phyloP scores from a whole-genome alignment of 2,888 invertebrate species.

The Torymus texanus region DNA sequence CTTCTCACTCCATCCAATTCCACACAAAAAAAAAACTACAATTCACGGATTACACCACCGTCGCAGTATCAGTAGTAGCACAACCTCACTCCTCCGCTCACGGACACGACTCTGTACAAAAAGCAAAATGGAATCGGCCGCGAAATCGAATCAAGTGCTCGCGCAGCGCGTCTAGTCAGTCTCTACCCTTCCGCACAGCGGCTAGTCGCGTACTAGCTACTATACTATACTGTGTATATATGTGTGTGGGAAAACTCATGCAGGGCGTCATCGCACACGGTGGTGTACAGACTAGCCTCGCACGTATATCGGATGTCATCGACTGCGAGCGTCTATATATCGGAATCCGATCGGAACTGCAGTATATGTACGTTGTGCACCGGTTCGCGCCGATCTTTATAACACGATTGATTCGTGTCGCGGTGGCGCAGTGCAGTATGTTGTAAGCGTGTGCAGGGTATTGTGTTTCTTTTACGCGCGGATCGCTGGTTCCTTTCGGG shows the following conservation, averaged over 20 bases:
- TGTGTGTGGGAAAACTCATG: too few species aligned
- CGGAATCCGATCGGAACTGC: slow-evolving; percentile 63
- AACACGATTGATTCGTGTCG: slow-evolving; percentile 25
- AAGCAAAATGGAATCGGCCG: slow-evolving; percentile 5
- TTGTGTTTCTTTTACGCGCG: not conserved
- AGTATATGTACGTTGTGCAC: not conserved
- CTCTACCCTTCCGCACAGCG: too few species aligned
- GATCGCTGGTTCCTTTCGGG: too few species aligned
- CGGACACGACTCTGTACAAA: not conserved
- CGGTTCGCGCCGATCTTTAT: slow-evolving; percentile 21
- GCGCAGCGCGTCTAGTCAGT: too few species aligned
- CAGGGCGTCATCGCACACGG: not conserved
- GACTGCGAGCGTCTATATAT: slow-evolving; percentile 51
- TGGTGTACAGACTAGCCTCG: not conserved
- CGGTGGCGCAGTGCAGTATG: too few species aligned
- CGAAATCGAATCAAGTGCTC: slow-evolving; percentile 17
- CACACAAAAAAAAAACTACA: too few species aligned
- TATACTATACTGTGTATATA: too few species aligned
- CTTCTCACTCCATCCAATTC: too few species aligned
- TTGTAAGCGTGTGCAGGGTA: not conserved
- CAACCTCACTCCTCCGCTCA: too few species aligned
- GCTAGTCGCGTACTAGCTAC: too few species aligned
- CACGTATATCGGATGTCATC: slow-evolving; percentile 59
- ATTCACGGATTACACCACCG: too few species aligned
- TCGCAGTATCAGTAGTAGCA: too few species aligned